Percentiles rank a stretch among this genome's conserved stretches.
These are phyloP conservation scores for Neogale vison DNA, from an alignment of 2,113 vertebrate species.

Conservation along the genomic window DNA sequence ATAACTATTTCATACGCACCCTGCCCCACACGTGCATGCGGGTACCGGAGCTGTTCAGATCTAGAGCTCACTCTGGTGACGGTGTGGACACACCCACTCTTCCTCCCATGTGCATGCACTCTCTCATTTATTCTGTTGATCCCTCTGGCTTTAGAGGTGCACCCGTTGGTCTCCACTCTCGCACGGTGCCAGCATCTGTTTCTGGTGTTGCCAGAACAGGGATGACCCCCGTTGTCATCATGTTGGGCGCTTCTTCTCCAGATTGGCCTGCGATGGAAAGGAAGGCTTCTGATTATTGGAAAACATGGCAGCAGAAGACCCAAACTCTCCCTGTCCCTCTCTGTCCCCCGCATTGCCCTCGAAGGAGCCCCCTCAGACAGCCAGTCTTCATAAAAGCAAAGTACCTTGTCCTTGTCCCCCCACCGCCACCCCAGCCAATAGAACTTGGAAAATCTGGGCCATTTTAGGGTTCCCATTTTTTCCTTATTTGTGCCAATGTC, in stretches of 20 bases:
- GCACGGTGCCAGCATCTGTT: slow-evolving; percentile 43
- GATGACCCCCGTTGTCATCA: slow-evolving; percentile 50
- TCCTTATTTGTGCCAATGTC: slow-evolving; percentile 83
- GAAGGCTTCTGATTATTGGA: slow-evolving; percentile 56
- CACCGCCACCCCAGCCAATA: background rate
- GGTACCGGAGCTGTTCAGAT: slow-evolving; percentile 65
- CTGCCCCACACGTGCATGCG: fast-evolving
- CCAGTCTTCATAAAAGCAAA: slow-evolving; percentile 48
- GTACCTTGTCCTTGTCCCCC: slow-evolving; percentile 15
- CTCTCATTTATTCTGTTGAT: background rate
- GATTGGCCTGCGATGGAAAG: slow-evolving; percentile 70
- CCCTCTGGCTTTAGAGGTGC: slow-evolving; percentile 21
- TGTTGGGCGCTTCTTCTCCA: slow-evolving; percentile 80
- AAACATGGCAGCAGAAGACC: slow-evolving; percentile 46
- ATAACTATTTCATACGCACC: background rate
- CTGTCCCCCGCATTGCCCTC: background rate
- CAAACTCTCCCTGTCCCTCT: background rate
- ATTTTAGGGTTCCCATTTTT: slow-evolving; percentile 74
- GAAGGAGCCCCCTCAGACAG: slow-evolving; percentile 48
- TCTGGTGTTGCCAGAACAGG: background rate
- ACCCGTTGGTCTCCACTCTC: background rate
- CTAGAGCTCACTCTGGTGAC: slow-evolving; percentile 61
- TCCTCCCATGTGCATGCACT: slow-evolving; percentile 19
- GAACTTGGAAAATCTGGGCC: slow-evolving; percentile 74
- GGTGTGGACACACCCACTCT: slow-evolving; percentile 15